Percentiles rank a stretch among this genome's conserved stretches.
Conservation (phyloP, 1,140 invertebrate genomes). For the Drosophila hydei region DNA sequence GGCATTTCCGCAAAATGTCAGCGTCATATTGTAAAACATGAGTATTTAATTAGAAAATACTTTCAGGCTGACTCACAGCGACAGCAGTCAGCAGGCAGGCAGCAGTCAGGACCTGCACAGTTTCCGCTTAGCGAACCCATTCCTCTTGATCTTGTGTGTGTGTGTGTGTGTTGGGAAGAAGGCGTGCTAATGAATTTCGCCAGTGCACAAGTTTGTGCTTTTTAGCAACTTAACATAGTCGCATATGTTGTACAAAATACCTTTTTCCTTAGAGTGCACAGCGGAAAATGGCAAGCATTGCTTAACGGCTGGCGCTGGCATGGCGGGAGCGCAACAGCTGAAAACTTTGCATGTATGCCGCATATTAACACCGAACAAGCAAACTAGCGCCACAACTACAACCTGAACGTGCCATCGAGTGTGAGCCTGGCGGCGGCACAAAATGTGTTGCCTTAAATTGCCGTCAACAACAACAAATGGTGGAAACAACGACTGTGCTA, state of each 20-base stretch:
- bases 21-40: slow-evolving; percentile 83
- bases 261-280: slow-evolving; percentile 59
- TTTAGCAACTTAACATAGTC: slow-evolving; percentile 79
- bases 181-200: slow-evolving; percentile 74
- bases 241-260: slow-evolving; percentile 73
- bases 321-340: slow-evolving; percentile 42
- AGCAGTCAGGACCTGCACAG: slow-evolving; percentile 17
- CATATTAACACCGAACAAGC: slow-evolving; percentile 75
- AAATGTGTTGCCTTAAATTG: slow-evolving; percentile 74
- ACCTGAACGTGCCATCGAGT: neutral
- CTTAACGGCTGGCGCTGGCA: neutral
- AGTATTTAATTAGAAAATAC: slow-evolving; percentile 83
- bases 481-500: slow-evolving; percentile 67
- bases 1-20: slow-evolving; percentile 83
- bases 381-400: slow-evolving; percentile 58
- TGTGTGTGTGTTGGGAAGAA: slow-evolving; percentile 16
- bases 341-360: slow-evolving; percentile 77
- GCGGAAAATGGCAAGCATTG: slow-evolving; percentile 6
- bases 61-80: slow-evolving; percentile 45
- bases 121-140: slow-evolving; percentile 16
- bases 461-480: slow-evolving; percentile 48
- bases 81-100: neutral
- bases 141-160: neutral
- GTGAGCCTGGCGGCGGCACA: neutral
- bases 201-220: slow-evolving; percentile 60